Conservation (phyloP, 2,113 vertebrate species). For the Cariama cristata region DNA sequence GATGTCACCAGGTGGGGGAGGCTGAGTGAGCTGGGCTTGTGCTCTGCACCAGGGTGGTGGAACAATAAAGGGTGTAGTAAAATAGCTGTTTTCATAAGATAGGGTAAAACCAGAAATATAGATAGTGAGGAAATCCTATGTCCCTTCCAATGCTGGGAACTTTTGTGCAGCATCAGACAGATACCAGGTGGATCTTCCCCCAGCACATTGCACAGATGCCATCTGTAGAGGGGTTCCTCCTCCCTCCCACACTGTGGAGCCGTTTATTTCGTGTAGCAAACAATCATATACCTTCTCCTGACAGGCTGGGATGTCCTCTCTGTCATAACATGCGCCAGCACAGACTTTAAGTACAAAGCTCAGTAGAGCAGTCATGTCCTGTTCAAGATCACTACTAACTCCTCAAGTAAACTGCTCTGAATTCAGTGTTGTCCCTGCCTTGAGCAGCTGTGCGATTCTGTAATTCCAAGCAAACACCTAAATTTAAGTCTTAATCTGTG, state of each 20-base stretch:
- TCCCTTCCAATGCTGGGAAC: background rate
- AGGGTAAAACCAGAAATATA: background rate
- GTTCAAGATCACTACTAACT: background rate
- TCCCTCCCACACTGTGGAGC: accelerated
- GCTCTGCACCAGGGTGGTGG: background rate
- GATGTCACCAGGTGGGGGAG: background rate
- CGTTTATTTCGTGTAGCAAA: background rate
- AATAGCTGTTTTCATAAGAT: background rate
- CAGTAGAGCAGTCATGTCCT: background rate
- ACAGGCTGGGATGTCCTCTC: background rate
- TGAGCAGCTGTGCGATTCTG: background rate
- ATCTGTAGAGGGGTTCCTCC: background rate
- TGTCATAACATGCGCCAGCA: background rate
- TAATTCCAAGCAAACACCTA: background rate
- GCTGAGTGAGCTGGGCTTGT: background rate
- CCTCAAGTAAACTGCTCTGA: background rate
- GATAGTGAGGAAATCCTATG: background rate
- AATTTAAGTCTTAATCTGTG: background rate
- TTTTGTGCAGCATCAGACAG: background rate
- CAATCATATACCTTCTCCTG: background rate
- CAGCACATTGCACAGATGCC: background rate
- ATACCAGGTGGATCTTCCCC: background rate
- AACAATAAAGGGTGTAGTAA: background rate
- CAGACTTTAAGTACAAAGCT: background rate
- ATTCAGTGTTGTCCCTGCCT: background rate